Conservation (phyloP, 2,113 vertebrate species). For the Columba livia region DNA sequence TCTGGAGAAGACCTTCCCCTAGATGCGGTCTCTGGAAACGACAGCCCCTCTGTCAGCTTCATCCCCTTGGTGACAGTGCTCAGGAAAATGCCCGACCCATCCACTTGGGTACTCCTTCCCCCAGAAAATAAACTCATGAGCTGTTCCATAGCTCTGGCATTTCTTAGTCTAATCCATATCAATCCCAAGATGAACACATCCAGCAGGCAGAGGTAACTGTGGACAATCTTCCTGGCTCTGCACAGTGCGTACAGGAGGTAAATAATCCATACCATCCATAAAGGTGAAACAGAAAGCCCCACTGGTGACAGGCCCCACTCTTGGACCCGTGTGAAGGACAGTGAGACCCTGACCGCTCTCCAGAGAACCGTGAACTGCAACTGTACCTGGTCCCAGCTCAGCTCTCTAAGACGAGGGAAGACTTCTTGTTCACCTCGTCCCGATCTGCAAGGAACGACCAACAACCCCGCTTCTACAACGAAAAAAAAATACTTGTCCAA, state of each 20-base stretch:
- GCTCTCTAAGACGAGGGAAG: constrained; percentile 12
- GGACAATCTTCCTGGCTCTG: background rate
- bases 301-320: background rate
- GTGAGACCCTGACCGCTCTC: background rate
- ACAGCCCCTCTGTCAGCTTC: background rate
- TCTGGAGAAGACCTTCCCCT: background rate
- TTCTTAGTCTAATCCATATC: background rate
- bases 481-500: constrained; percentile 18
- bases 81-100: background rate
- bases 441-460: background rate
- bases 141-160: background rate
- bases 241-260: background rate
- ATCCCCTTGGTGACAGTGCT: background rate
- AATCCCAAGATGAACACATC: background rate
- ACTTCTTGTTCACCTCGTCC: background rate
- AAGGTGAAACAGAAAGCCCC: background rate
- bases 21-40: background rate
- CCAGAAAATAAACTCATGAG: background rate
- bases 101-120: background rate
- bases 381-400: constrained; percentile 39
- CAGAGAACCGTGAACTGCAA: background rate
- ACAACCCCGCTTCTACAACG: background rate
- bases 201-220: background rate
- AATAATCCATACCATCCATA: background rate
- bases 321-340: background rate